phyloP scores from a whole-genome alignment of 2,888 invertebrate species.

The Zeuzera pyrina region DNA sequence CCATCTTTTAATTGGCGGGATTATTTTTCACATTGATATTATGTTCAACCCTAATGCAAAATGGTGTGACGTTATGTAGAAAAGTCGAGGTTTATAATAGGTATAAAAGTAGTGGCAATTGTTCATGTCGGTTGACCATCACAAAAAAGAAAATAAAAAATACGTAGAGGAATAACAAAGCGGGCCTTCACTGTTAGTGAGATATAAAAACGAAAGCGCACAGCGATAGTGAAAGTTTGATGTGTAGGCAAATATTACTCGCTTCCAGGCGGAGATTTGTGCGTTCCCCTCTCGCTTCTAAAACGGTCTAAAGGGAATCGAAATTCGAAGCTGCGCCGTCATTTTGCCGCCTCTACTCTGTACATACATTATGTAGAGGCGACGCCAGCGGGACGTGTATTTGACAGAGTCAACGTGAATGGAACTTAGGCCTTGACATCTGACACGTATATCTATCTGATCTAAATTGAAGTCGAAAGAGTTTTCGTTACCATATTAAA shows the following conservation, averaged over 20 bases:
- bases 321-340: constrained; percentile 32
- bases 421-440: constrained; percentile 42
- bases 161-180: constrained; percentile 50
- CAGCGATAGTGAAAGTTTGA: constrained; percentile 71
- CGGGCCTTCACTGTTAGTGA: constrained; percentile 40
- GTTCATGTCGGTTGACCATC: constrained; percentile 16
- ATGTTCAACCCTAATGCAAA: too few relatives aligned
- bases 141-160: constrained; percentile 32
- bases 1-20: too few relatives aligned
- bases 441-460: constrained; percentile 44
- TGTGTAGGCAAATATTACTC: constrained; percentile 71
- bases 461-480: constrained; percentile 27
- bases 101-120: not conserved
- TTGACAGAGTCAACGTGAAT: constrained; percentile 57
- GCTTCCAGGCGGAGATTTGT: constrained; percentile 65
- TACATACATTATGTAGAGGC: constrained; percentile 53
- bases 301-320: constrained; percentile 50
- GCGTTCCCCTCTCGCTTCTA: constrained; percentile 51
- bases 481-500: constrained; percentile 29
- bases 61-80: too few relatives aligned
- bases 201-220: constrained; percentile 70
- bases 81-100: not conserved
- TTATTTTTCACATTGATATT: too few relatives aligned
- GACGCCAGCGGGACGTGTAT: constrained; percentile 35
- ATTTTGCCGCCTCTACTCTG: constrained; percentile 28